Evolutionary conservation across 2,888 invertebrate species (phyloP).

Genomic region (Empis livida): DNA sequence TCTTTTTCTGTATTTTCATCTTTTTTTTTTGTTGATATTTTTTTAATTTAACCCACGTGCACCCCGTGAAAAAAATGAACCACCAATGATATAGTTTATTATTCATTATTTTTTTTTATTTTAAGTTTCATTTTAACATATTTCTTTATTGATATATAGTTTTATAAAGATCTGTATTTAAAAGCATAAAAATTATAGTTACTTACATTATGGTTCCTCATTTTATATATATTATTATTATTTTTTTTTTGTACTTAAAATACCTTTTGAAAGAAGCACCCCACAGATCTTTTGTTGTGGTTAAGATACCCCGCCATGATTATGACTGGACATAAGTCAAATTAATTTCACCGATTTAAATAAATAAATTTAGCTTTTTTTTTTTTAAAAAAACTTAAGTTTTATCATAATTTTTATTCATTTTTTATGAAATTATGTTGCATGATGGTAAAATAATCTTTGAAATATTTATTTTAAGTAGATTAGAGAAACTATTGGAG

Average conservation of each 20-base stretch:
- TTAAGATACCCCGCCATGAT: constrained; percentile 16
- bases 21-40: background rate
- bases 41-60: too few species aligned
- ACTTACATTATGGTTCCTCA: too few species aligned
- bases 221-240: too few species aligned
- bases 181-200: too few species aligned
- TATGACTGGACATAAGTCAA: constrained; percentile 19
- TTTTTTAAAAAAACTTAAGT: background rate
- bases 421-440: too few species aligned
- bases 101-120: too few species aligned
- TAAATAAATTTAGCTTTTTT: constrained; percentile 8
- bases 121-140: background rate
- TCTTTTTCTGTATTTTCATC: constrained; percentile 9
- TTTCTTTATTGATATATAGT: background rate
- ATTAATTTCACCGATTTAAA: constrained; percentile 19
- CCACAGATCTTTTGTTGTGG: constrained; percentile 11
- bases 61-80: too few species aligned
- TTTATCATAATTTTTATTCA: background rate
- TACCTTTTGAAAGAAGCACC: constrained; percentile 8
- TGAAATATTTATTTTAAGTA: too few species aligned
- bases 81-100: background rate
- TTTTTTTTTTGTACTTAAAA: too few species aligned
- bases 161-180: too few species aligned
- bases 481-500: too few species aligned
- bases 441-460: too few species aligned